Evolutionary conservation across 2,113 vertebrate species (phyloP).

Genomic region (Anolis sagrei): DNA sequence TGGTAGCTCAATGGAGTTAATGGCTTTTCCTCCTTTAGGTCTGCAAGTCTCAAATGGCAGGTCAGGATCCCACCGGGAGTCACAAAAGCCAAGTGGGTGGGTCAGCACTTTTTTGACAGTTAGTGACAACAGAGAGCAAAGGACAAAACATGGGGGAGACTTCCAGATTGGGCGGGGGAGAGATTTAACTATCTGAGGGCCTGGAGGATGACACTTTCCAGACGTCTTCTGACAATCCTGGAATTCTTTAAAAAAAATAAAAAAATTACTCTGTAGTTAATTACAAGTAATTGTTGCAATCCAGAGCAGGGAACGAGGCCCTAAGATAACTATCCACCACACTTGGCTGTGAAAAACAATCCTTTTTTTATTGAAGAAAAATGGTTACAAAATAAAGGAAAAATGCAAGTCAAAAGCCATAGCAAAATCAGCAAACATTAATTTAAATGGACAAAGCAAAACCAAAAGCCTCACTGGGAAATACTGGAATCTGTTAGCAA

Average conservation of each 20-base stretch:
- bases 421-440: too few species aligned
- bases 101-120: slow-evolving; percentile 36
- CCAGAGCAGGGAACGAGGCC: too few species aligned
- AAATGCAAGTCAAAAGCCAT: too few species aligned
- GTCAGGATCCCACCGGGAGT: slow-evolving; percentile 16
- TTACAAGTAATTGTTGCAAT: too few species aligned
- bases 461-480: too few species aligned
- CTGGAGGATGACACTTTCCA: not conserved
- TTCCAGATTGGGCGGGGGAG: not conserved
- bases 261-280: too few species aligned
- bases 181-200: not conserved
- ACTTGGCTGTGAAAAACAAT: too few species aligned
- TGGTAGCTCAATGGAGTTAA: slow-evolving; percentile 31
- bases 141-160: not conserved
- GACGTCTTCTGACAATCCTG: not conserved
- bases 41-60: slow-evolving; percentile 15
- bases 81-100: slow-evolving; percentile 25
- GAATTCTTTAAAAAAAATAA: not conserved
- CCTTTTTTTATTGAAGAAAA: too few species aligned
- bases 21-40: slow-evolving; percentile 26
- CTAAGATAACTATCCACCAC: too few species aligned
- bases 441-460: too few species aligned
- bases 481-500: too few species aligned
- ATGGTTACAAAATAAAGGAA: too few species aligned
- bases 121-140: slow-evolving; percentile 11